phyloP scores from a whole-genome alignment of 2,888 invertebrate genomes.

The Limnephilus rhombicus region DNA sequence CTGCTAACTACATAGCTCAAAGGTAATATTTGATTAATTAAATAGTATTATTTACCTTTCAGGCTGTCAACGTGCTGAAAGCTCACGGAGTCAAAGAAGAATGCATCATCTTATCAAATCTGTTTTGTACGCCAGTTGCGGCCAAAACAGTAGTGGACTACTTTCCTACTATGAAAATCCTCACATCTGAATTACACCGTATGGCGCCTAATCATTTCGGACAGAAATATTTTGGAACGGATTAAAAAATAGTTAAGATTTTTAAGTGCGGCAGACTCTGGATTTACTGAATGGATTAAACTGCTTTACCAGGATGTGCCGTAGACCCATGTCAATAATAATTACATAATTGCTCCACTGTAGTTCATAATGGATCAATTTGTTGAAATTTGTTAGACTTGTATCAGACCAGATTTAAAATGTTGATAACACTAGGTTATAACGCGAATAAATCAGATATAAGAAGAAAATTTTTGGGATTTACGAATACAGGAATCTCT shows the following conservation, averaged over 20 bases:
- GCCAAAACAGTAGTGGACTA: constrained; percentile 89
- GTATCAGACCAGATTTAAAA: background rate
- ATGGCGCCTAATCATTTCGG: constrained; percentile 99
- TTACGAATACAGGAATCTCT: background rate
- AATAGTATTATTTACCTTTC: constrained; percentile 70
- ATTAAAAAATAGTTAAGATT: constrained; percentile 75
- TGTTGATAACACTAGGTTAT: background rate
- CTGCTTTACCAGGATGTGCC: background rate
- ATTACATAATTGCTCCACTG: background rate
- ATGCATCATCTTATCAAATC: constrained; percentile 96
- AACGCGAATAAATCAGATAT: background rate
- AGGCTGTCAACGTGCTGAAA: constrained; percentile 95
- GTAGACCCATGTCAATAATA: background rate
- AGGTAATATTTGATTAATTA: background rate
- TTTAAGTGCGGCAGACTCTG: background rate
- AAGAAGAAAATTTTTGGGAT: background rate
- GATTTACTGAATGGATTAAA: background rate
- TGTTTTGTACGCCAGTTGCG: constrained; percentile 97
- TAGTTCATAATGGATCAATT: background rate
- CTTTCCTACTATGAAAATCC: constrained; percentile 94
- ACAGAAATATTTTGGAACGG: constrained; percentile 99
- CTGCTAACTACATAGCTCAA: background rate
- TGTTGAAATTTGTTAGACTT: background rate
- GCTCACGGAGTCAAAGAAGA: constrained; percentile 96
- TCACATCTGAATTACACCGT: constrained; percentile 96